phyloP scores from a whole-genome alignment of 2,113 vertebrate genomes.

The Rana temporaria region DNA sequence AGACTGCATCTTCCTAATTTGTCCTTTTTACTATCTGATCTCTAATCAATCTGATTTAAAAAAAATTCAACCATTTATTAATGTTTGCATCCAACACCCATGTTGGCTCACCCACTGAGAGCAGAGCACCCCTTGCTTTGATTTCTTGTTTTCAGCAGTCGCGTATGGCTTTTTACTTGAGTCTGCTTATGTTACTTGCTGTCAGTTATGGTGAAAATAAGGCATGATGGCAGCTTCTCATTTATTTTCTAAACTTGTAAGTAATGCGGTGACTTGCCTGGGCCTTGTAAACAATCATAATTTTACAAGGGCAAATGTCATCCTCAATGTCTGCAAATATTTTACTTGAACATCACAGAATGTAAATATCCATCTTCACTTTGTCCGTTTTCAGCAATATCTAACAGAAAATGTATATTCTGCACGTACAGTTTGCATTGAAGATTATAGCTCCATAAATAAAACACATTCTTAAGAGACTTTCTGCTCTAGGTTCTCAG shows the following conservation, averaged over 20 bases:
- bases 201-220: no score
- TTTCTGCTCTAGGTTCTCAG: conserved; percentile 79
- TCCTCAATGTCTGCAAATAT: not conserved
- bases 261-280: not conserved
- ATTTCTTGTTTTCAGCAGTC: no score
- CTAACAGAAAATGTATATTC: conserved; percentile 9
- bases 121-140: no score
- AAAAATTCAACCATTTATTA: no score
- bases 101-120: no score
- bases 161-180: no score
- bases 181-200: no score
- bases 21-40: no score
- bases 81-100: no score
- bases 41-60: no score
- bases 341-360: not conserved
- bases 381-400: not conserved
- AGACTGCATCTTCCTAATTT: no score
- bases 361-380: not conserved
- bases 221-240: not conserved
- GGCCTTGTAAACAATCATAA: not conserved
- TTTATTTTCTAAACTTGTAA: not conserved
- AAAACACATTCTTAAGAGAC: conserved; percentile 45
- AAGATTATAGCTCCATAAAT: not conserved
- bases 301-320: not conserved
- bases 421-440: not conserved